Percentiles rank a stretch among this genome's conserved stretches.
Conservation (phyloP, 2,113 vertebrate genomes). For the Tragelaphus strepsiceros region DNA sequence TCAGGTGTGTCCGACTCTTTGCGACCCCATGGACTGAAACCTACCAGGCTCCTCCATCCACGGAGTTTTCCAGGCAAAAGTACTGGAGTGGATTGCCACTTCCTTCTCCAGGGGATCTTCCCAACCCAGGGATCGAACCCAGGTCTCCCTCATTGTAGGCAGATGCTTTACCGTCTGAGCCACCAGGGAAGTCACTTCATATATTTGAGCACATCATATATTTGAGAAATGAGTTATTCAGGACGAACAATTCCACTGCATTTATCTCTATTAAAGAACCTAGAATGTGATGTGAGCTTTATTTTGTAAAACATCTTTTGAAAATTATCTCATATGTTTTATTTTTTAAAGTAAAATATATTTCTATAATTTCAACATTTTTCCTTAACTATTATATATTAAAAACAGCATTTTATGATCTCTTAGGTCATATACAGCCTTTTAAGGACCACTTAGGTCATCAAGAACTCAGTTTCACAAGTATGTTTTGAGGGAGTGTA, state of each 20-base stretch:
- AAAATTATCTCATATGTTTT: background rate
- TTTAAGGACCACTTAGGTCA: background rate
- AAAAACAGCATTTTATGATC: background rate
- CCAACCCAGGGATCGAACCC: too few relatives aligned
- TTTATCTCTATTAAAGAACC: background rate
- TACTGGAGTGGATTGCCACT: too few relatives aligned
- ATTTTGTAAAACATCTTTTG: background rate
- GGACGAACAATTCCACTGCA: background rate
- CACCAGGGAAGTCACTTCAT: too few relatives aligned
- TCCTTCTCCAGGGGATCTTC: too few relatives aligned
- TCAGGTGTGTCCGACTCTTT: too few relatives aligned
- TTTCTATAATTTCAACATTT: background rate
- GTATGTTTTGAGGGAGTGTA: background rate
- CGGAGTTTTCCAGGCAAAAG: too few relatives aligned
- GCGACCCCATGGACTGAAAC: too few relatives aligned
- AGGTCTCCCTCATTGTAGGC: too few relatives aligned
- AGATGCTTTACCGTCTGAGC: fast-evolving
- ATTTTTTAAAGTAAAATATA: background rate
- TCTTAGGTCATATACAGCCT: background rate
- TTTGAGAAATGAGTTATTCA: background rate
- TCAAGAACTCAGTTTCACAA: background rate
- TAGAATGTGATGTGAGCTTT: background rate
- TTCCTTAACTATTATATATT: background rate
- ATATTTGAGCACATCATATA: background rate
- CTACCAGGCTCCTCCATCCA: too few relatives aligned